Evolutionary conservation across 2,888 invertebrate species (phyloP).

Genomic region (Lampropteryx suffumata): DNA sequence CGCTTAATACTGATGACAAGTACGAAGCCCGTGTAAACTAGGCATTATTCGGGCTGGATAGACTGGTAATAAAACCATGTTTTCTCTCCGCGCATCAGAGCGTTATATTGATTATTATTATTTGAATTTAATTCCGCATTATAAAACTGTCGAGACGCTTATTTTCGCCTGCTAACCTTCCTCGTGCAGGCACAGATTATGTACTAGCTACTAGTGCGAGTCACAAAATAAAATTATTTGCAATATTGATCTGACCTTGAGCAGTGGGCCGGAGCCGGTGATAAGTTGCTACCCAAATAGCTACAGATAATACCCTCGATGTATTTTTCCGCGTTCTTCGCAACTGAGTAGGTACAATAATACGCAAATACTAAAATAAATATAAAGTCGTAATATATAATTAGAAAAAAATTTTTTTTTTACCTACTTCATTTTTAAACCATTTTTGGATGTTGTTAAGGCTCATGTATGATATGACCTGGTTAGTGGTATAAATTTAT

Average conservation of each 20-base stretch:
- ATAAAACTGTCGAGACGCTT: constrained; percentile 27
- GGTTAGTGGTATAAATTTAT: no score
- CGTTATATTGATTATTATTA: neutral
- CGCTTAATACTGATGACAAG: no score
- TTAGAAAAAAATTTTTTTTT: no score
- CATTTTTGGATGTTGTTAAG: no score
- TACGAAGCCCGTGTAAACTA: no score
- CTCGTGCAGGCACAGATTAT: constrained; percentile 7
- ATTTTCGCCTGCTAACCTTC: constrained; percentile 37
- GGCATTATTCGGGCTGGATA: no score
- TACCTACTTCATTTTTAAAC: no score
- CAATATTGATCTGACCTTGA: constrained; percentile 62
- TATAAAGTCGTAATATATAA: no score
- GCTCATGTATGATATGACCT: no score
- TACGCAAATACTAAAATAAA: no score
- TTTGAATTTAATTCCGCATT: constrained; percentile 24
- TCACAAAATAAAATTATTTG: constrained; percentile 46
- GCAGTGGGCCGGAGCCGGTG: constrained; percentile 31
- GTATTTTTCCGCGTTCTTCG: constrained; percentile 19
- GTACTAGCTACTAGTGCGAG: constrained; percentile 30
- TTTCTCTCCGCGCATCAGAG: neutral
- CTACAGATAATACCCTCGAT: constrained; percentile 2
- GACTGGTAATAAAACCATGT: neutral
- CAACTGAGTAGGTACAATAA: no score
- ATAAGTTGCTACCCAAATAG: constrained; percentile 34